Evolutionary conservation across 1,140 invertebrate species (phyloP).

Genomic region (Hydropsyche tenuis): DNA sequence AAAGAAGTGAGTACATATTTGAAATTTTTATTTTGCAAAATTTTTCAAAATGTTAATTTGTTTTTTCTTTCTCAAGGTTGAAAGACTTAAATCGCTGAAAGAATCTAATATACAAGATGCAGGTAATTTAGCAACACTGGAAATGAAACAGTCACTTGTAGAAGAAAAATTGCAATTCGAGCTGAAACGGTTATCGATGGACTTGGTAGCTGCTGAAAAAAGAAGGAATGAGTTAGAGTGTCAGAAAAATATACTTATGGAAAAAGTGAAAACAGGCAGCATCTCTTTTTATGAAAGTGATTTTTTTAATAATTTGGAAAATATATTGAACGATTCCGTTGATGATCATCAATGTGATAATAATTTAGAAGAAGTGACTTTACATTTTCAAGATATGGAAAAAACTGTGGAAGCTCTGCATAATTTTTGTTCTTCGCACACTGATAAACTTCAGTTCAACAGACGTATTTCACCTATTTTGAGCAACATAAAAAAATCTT

Average conservation of each 20-base stretch:
- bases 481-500: conserved; percentile 37
- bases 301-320: conserved; percentile 44
- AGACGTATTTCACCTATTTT: conserved; percentile 22
- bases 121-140: background rate
- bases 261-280: conserved; percentile 33
- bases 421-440: conserved; percentile 15
- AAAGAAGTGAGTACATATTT: conserved; percentile 69
- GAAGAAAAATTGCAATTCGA: conserved; percentile 42
- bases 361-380: conserved; percentile 18
- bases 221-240: conserved; percentile 43
- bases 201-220: conserved; percentile 42
- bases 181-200: conserved; percentile 33
- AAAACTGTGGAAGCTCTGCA: conserved; percentile 36
- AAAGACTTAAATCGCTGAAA: conserved; percentile 38
- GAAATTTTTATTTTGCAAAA: background rate
- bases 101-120: conserved; percentile 19
- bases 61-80: conserved; percentile 34
- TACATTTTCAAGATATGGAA: conserved; percentile 32
- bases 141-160: conserved; percentile 34
- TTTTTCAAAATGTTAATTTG: too few relatives aligned
- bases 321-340: conserved; percentile 41
- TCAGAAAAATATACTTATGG: conserved; percentile 34
- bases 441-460: background rate
- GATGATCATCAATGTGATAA: background rate
- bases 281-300: conserved; percentile 40